Conservation (phyloP, 2,888 invertebrate genomes). For the Leptopilina drosophilae region DNA sequence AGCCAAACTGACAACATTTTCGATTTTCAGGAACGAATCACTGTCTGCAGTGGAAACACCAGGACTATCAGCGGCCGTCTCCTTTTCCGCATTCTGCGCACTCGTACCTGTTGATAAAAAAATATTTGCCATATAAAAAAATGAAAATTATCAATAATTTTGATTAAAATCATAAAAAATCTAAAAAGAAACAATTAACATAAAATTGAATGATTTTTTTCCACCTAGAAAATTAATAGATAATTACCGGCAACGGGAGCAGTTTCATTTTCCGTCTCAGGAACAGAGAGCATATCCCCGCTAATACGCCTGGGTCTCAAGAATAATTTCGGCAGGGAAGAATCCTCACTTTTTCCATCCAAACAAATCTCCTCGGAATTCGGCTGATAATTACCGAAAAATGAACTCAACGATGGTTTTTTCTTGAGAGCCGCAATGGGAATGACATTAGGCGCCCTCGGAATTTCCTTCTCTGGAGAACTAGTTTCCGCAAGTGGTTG, state of each 20-base stretch:
- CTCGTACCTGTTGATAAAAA: constrained; percentile 15
- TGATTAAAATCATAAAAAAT: too few species aligned
- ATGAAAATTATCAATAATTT: not conserved
- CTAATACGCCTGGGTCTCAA: constrained; percentile 77
- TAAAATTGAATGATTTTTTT: too few species aligned
- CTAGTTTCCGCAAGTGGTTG: constrained; percentile 48
- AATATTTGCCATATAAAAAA: too few species aligned
- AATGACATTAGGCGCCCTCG: constrained; percentile 3
- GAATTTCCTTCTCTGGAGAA: constrained; percentile 34
- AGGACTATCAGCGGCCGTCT: constrained; percentile 43
- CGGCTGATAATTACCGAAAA: constrained; percentile 6
- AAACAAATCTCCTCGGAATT: not conserved
- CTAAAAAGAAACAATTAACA: too few species aligned
- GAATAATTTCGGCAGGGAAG: constrained; percentile 66
- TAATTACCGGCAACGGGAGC: constrained; percentile 48
- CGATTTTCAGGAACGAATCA: constrained; percentile 76
- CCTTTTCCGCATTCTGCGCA: constrained; percentile 41
- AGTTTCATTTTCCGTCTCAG: constrained; percentile 44
- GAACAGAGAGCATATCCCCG: constrained; percentile 76
- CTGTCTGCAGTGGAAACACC: constrained; percentile 6
- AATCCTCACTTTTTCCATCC: constrained; percentile 12
- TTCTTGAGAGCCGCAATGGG: not conserved
- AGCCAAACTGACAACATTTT: constrained; percentile 80
- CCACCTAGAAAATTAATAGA: too few species aligned
- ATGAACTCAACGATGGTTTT: not conserved